phyloP scores from a whole-genome alignment of 2,113 vertebrate species.

The Sphaerodactylus townsendi region DNA sequence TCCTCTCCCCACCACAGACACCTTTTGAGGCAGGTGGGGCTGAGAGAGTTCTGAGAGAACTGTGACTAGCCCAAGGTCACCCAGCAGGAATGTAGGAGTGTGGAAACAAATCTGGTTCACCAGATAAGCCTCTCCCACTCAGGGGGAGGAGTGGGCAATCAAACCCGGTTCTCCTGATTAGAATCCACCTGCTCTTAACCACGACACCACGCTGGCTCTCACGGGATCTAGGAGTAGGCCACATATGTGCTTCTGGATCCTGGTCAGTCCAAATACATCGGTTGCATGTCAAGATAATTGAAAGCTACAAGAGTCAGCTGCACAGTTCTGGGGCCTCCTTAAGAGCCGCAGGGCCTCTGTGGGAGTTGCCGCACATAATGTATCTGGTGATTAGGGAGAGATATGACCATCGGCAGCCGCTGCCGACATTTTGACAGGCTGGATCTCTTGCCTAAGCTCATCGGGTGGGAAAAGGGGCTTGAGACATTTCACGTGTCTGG shows the following conservation, averaged over 20 bases:
- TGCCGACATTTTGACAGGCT: neutral
- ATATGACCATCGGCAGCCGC: conserved; percentile 3
- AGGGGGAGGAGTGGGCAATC: no score
- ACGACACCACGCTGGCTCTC: no score
- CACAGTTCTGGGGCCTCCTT: neutral
- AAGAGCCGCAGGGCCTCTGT: conserved; percentile 30
- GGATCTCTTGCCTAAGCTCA: conserved; percentile 19
- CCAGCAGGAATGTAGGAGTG: no score
- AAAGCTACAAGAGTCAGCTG: conserved; percentile 31
- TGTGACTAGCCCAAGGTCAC: no score
- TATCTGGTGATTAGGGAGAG: conserved; percentile 44
- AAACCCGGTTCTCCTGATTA: no score
- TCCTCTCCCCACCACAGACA: no score
- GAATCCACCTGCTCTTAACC: no score
- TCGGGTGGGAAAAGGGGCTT: conserved; percentile 23
- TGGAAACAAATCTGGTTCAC: no score
- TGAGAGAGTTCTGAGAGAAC: no score
- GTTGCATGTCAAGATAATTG: conserved; percentile 33
- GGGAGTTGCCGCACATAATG: conserved; percentile 24
- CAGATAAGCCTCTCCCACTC: no score
- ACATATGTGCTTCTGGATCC: fast-evolving
- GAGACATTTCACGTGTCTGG: neutral
- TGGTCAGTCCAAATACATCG: conserved; percentile 25
- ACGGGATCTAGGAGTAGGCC: fast-evolving
- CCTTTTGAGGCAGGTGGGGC: no score